Evolutionary conservation across 2,113 vertebrate genomes (phyloP).

Genomic region (Cephalopterus ornatus): DNA sequence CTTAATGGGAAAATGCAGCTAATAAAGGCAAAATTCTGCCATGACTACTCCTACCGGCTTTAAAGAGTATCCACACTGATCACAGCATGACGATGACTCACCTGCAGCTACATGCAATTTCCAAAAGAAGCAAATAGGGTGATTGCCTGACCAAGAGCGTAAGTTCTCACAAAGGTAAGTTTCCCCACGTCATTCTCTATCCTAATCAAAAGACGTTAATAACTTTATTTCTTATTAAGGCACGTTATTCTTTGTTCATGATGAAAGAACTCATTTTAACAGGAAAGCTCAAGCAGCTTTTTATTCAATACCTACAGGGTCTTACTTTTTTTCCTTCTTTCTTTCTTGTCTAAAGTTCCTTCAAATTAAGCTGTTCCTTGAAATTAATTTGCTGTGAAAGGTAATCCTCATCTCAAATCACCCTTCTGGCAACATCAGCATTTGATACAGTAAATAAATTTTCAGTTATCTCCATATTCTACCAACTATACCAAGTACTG

Average conservation of each 20-base stretch:
- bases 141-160: not conserved
- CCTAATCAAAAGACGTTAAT: conserved; percentile 4
- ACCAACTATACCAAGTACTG: conserved; percentile 63
- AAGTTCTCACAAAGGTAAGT: not conserved
- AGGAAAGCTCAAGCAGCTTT: conserved; percentile 11
- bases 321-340: not conserved
- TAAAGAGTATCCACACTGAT: not conserved
- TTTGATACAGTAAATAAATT: conserved; percentile 79
- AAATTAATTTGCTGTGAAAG: conserved; percentile 76
- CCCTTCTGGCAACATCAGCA: conserved; percentile 72
- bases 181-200: not conserved
- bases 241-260: not conserved
- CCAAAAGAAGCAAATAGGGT: not conserved
- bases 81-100: not conserved
- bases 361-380: conserved; percentile 72
- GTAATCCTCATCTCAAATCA: conserved; percentile 71
- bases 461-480: conserved; percentile 72
- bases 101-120: fast-evolving
- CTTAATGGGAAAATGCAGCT: not conserved
- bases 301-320: conserved; percentile 41
- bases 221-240: conserved; percentile 24
- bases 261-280: conserved; percentile 53
- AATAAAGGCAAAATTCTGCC: not conserved
- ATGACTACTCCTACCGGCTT: not conserved
- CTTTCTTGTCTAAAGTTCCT: conserved; percentile 32